Conservation (phyloP, 2,113 vertebrate genomes). For the Paraplagusia blochii region DNA sequence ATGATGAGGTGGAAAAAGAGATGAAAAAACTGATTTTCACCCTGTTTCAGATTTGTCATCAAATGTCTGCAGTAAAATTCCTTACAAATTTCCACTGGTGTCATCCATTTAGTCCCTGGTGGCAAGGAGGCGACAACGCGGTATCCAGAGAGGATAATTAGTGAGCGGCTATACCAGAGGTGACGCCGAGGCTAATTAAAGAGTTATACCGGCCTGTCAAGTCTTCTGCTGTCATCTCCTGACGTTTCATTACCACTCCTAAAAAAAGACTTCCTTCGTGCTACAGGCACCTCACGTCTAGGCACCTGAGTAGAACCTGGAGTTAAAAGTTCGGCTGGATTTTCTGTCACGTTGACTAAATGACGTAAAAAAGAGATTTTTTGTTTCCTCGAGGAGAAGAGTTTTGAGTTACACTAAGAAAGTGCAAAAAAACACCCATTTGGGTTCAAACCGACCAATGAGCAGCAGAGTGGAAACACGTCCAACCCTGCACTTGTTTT, state of each 20-base stretch:
- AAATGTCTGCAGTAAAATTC: background rate
- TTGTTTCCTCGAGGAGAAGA: too few relatives aligned
- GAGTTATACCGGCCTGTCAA: constrained; percentile 62
- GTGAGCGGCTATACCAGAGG: constrained; percentile 34
- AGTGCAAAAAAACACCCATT: too few relatives aligned
- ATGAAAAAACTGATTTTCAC: too few relatives aligned
- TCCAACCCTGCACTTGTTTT: too few relatives aligned
- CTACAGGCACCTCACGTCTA: constrained; percentile 59
- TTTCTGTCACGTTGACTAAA: constrained; percentile 31
- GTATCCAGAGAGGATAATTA: constrained; percentile 43
- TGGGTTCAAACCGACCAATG: too few relatives aligned
- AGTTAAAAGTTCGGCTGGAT: constrained; percentile 20
- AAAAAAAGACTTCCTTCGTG: constrained; percentile 64
- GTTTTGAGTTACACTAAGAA: too few relatives aligned
- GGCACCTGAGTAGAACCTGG: too few relatives aligned
- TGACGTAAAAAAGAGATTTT: background rate
- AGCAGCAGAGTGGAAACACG: too few relatives aligned
- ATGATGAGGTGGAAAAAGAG: background rate
- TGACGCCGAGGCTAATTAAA: constrained; percentile 58
- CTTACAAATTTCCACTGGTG: background rate
- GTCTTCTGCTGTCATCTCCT: constrained; percentile 30
- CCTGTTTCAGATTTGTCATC: background rate
- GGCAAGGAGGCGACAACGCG: constrained; percentile 3
- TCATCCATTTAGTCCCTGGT: background rate
- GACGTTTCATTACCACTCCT: constrained; percentile 55